Percentiles rank a stretch among this genome's conserved stretches.
Evolutionary conservation across 2,888 invertebrate genomes (phyloP).

Genomic region (Ellobium chinense): DNA sequence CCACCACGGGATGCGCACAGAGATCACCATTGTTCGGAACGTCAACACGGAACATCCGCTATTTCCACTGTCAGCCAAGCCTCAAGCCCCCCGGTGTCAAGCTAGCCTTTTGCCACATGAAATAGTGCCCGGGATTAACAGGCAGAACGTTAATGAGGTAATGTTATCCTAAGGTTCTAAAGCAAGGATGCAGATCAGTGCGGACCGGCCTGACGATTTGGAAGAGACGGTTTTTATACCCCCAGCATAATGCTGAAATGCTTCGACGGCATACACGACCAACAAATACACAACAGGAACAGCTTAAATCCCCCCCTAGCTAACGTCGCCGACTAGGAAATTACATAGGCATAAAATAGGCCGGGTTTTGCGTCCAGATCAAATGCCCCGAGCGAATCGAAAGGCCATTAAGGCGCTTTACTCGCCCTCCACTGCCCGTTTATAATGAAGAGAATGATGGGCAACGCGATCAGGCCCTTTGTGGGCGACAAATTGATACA

Average conservation of each 20-base stretch:
- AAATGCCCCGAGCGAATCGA: not conserved
- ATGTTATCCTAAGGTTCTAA: not conserved
- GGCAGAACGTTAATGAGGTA: not conserved
- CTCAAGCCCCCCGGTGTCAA: not conserved
- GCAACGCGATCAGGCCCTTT: not conserved
- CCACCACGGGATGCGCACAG: not conserved
- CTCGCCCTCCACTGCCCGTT: not conserved
- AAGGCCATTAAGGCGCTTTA: not conserved
- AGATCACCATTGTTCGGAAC: not conserved
- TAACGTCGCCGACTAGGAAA: not conserved
- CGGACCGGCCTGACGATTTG: too few relatives aligned
- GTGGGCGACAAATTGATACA: not conserved
- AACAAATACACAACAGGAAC: not conserved
- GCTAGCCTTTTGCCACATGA: not conserved
- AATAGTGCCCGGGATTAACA: not conserved
- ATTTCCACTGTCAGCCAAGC: not conserved
- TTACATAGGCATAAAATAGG: not conserved
- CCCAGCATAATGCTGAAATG: too few relatives aligned
- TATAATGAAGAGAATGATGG: not conserved
- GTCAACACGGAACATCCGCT: conserved; percentile 17
- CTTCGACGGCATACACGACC: too few relatives aligned
- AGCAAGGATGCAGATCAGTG: not conserved
- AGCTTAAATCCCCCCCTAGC: not conserved
- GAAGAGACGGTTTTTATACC: too few relatives aligned
- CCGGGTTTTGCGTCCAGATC: not conserved